These are phyloP conservation scores for Nomada fabriciana DNA, from an alignment of 2,888 invertebrate genomes.

Conservation along the genomic window DNA sequence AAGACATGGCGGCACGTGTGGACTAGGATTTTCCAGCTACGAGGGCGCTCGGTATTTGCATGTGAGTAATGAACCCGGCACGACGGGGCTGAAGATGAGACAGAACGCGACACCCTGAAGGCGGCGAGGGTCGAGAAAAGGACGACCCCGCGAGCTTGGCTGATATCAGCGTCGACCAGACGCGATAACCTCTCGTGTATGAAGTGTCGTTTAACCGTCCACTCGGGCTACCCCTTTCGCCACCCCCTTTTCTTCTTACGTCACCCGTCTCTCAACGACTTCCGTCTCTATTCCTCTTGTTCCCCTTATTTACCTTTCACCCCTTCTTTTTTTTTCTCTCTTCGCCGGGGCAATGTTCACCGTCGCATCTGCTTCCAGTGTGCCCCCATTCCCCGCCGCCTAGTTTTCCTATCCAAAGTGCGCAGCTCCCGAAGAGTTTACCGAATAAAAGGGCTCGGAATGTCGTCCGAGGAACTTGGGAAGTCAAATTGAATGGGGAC, in stretches of 20 bases:
- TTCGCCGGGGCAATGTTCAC: background rate
- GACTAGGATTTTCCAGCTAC: slow-evolving; percentile 25
- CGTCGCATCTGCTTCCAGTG: slow-evolving; percentile 13
- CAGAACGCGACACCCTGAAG: slow-evolving; percentile 50
- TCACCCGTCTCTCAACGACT: slow-evolving; percentile 38
- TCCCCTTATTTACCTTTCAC: slow-evolving; percentile 9
- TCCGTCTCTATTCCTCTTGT: slow-evolving; percentile 11
- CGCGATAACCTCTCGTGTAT: slow-evolving; percentile 77
- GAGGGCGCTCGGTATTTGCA: slow-evolving; percentile 62
- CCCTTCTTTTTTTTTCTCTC: background rate
- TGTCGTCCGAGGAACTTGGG: slow-evolving; percentile 51
- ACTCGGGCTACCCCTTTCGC: slow-evolving; percentile 47
- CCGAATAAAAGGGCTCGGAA: slow-evolving; percentile 62
- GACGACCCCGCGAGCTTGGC: slow-evolving; percentile 50
- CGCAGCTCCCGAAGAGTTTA: slow-evolving; percentile 57
- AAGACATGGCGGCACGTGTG: slow-evolving; percentile 25
- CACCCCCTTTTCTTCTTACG: slow-evolving; percentile 38
- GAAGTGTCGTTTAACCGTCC: slow-evolving; percentile 75
- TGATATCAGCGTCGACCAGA: slow-evolving; percentile 75
- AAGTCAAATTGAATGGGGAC: slow-evolving; percentile 67
- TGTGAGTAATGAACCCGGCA: slow-evolving; percentile 72
- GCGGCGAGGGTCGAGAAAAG: slow-evolving; percentile 42
- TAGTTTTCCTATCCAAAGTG: slow-evolving; percentile 51
- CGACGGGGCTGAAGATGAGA: slow-evolving; percentile 66
- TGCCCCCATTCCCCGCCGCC: slow-evolving; percentile 42